Conservation (phyloP, 2,888 invertebrate species). For the Cepaea hortensis region DNA sequence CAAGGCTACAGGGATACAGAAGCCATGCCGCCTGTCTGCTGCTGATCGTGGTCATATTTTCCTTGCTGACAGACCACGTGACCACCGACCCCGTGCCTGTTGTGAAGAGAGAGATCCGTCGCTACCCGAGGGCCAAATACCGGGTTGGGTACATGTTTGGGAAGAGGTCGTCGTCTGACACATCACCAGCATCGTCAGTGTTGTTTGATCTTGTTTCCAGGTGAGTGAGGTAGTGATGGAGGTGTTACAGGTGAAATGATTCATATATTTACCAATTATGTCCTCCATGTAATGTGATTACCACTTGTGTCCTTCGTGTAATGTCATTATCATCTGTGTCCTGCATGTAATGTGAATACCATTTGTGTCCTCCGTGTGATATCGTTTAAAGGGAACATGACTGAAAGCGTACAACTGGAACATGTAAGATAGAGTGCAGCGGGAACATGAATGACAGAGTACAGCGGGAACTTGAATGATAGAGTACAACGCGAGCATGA, state of each 20-base stretch:
- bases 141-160: slow-evolving; percentile 38
- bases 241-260: neutral
- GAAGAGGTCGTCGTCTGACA: neutral
- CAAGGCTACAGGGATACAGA: neutral
- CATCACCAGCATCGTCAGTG: neutral
- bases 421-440: no score
- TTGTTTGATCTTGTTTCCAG: slow-evolving; percentile 28
- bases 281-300: no score
- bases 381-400: no score
- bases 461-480: no score
- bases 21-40: neutral
- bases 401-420: no score
- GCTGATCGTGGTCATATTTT: neutral
- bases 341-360: no score
- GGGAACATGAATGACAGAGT: no score
- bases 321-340: no score
- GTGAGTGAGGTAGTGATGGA: neutral
- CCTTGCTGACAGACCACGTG: neutral
- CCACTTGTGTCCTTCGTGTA: no score
- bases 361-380: no score
- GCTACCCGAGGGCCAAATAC: slow-evolving; percentile 22
- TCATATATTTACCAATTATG: neutral
- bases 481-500: no score
- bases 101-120: neutral
- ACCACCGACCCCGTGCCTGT: neutral